Evolutionary conservation across 2,888 invertebrate genomes (phyloP).

Genomic region (Dynastes maya): DNA sequence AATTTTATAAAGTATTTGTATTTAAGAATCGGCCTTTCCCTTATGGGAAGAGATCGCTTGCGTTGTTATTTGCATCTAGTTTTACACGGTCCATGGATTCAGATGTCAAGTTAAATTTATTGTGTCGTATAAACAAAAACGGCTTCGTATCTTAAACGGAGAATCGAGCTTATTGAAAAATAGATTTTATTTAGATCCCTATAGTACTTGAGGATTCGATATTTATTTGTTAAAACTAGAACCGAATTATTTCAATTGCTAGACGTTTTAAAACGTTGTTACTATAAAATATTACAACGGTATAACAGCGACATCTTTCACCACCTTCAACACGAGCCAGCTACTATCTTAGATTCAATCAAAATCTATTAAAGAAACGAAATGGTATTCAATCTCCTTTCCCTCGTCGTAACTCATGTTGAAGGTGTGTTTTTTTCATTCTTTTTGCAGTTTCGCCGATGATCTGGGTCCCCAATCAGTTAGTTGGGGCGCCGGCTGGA

Average conservation of each 20-base stretch:
- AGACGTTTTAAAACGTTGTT: too few species aligned
- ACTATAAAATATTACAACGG: too few species aligned
- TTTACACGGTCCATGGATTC: conserved; percentile 35
- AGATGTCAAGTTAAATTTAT: conserved; percentile 36
- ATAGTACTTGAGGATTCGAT: neutral
- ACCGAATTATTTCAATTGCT: too few species aligned
- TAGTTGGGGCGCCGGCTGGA: conserved; percentile 92
- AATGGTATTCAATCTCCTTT: conserved; percentile 9
- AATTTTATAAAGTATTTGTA: conserved; percentile 44
- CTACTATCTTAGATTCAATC: conserved; percentile 14
- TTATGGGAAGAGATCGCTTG: neutral
- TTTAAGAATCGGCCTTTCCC: conserved; percentile 24
- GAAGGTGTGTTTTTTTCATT: conserved; percentile 50
- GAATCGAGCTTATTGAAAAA: conserved; percentile 39
- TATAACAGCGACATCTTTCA: too few species aligned
- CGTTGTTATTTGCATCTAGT: conserved; percentile 35
- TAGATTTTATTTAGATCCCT: conserved; percentile 28
- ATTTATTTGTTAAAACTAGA: neutral
- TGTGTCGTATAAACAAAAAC: conserved; percentile 39
- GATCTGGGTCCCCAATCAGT: conserved; percentile 95
- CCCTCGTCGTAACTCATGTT: conserved; percentile 16
- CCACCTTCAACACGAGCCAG: too few species aligned
- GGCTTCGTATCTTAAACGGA: neutral
- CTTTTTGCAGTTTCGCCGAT: conserved; percentile 87
- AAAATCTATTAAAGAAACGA: conserved; percentile 25